Percentiles rank a stretch among this genome's conserved stretches.
Conservation (phyloP, 30 jellyfish, hydroid and myxozoan genomes). For the Aurelia sp. region DNA sequence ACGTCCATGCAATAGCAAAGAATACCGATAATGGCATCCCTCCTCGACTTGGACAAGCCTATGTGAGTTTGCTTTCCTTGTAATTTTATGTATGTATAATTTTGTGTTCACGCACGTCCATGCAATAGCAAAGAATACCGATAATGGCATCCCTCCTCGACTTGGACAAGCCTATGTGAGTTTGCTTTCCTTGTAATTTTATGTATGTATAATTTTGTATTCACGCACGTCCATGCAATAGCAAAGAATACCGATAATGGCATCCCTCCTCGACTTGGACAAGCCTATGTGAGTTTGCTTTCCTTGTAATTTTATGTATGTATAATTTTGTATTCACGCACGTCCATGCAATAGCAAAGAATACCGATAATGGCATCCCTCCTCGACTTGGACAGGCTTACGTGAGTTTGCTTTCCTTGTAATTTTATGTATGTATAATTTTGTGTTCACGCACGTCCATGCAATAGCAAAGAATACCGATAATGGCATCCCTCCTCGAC, state of each 20-base stretch:
- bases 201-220: not conserved
- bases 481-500: slow-evolving; percentile 84
- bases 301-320: not conserved
- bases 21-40: slow-evolving; percentile 92
- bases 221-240: too few relatives aligned
- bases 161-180: slow-evolving; percentile 83
- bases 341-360: too few relatives aligned
- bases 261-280: slow-evolving; percentile 84
- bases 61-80: slow-evolving; percentile 23
- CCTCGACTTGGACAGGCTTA: slow-evolving; percentile 85
- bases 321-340: too few relatives aligned
- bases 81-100: not conserved
- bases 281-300: slow-evolving; percentile 58
- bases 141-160: slow-evolving; percentile 85
- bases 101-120: too few relatives aligned
- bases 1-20: too few relatives aligned
- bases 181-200: not conserved
- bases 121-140: too few relatives aligned
- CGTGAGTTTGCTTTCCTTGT: slow-evolving; percentile 20
- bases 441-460: too few relatives aligned
- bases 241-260: too few relatives aligned
- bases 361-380: slow-evolving; percentile 89
- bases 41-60: slow-evolving; percentile 85
- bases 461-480: too few relatives aligned
- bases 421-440: not conserved